Base-by-base conservation (phyloP, 2,797 vertebrate species). In the Chiroxiphia lanceolata region DNA sequence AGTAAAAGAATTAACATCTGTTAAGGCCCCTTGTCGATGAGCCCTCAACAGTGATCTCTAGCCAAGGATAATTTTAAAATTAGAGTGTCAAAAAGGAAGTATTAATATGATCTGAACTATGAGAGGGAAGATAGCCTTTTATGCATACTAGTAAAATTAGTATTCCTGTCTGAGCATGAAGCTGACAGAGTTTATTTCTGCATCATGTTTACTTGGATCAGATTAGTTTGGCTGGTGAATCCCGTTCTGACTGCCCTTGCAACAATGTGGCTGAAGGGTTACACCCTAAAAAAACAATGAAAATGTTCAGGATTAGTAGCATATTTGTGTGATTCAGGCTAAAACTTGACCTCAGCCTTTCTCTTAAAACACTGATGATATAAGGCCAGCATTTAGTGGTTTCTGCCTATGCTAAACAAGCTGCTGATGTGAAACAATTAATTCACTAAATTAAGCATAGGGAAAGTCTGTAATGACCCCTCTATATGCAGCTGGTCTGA, bases 1-100 rank as follows among this genome's bases (percentile, higher is more conserved):
- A 36, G 90, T 76, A 79, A 67, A 93, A 82, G 86, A 94, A 95
- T 90, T 89, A 92, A 95, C 93, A 96, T 96, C 94, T 97, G 94
- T 71, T 89, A 69, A 84, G 70, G 78, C 10, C 78, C 68, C 51
- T 76, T 57, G 79, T 29, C 8, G 3, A 83, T 51, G 40, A 92
- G 56, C 51, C 64, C 68, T 77, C 60, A 94, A 68, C 21, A 54
- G 31, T 4, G 27, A 80, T 53, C 65, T 50, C 60, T 27, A 45
- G 65, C 51, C 4, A 25, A 81, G 50, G 60, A 77, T 22, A 68
- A 85, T 72, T 77, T 84, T 64, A 54, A 87, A 61, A 56, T 81
- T 29, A 78, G 36, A 33, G 36, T 44, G 57, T 40, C 8, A 9
- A 89, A 64, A 61, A 95, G 71, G 68, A 89, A 83, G 70, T 65